Evolutionary conservation across 2,888 invertebrate species (phyloP), one percentile per base, ranked within the genome.

Genomic region (Meghimatium bilineatum): DNA sequence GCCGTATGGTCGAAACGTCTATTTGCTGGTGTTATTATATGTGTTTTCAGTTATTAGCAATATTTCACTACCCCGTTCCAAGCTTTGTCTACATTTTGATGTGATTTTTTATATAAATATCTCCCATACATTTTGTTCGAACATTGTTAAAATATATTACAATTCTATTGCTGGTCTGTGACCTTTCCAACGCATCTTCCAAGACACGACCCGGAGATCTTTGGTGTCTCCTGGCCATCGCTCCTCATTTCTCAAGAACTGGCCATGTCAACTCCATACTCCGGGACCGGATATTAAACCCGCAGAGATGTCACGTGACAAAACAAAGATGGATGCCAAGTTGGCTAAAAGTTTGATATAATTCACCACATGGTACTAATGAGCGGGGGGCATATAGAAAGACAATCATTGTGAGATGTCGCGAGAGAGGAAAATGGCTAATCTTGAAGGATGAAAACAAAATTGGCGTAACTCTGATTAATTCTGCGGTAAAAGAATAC

Each of bases 291-390:
- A 81, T 81, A 81, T 81, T 81, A 81, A 74, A 63, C 74, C 81
- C 81, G 81, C 81, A 81, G 81, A 29, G 72, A n/a, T 74, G 81
- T 81, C 81, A 81, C 81, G 81, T 74, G 81, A 63, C 81, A 36
- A 38, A 29, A 81, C 71, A 72, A 81, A 81, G 81, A 81, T 81
- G 81, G 81, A 81, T 72, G 63, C 74, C 63, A 66, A 20, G 67
- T 38, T 78, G 78, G 66, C 44, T 44, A n/a, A 78, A 67, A 78
- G 74, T 72, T 72, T 72, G 81, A 72, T 74, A 81, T 81, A 81
- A 81, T 81, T 81, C 81, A 8, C 81, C 63, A n/a, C 74, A 38
- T 74, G 81, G 74, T 32, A 29, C 81, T 81, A 81, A 81, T 81
- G 81, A 81, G 81, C 74, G 38, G 49, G 38, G 60, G 63, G 6